Percentiles rank a stretch among this genome's conserved stretches.
These are phyloP conservation scores for Rhineura floridana DNA, from an alignment of 2,113 vertebrate species.

Conservation along the genomic window DNA sequence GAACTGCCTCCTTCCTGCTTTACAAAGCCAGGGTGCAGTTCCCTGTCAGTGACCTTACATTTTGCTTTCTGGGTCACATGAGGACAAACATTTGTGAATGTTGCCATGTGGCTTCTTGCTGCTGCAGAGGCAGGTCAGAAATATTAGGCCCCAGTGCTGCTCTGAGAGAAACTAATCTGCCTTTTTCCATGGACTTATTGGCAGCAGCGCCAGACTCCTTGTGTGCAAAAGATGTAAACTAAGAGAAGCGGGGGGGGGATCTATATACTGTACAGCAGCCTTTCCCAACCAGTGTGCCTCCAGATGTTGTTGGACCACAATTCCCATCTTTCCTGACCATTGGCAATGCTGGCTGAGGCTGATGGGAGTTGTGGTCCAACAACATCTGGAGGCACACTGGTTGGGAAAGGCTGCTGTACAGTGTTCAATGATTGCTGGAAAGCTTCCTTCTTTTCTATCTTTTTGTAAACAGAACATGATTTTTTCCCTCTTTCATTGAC, in stretches of 20 bases:
- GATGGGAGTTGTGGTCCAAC: too few relatives aligned
- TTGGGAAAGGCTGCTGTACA: too few relatives aligned
- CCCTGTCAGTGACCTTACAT: background rate
- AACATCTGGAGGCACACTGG: too few relatives aligned
- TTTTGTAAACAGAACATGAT: background rate
- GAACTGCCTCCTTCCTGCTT: background rate
- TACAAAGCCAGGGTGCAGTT: background rate
- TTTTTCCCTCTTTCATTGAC: background rate
- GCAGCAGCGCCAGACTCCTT: background rate
- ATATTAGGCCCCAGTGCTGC: too few relatives aligned
- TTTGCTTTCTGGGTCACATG: background rate
- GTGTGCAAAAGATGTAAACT: background rate
- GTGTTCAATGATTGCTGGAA: background rate
- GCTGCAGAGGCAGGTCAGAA: background rate
- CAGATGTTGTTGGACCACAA: too few relatives aligned
- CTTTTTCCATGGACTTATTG: conserved; percentile 7
- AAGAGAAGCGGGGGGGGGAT: too few relatives aligned
- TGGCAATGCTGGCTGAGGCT: too few relatives aligned
- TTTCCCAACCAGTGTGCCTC: too few relatives aligned
- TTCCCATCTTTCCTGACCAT: too few relatives aligned
- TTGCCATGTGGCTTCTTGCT: background rate
- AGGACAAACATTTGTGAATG: background rate
- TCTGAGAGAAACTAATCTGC: background rate
- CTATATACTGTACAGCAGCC: too few relatives aligned
- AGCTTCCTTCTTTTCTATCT: background rate